phyloP scores from a whole-genome alignment of 2,797 vertebrate species.

The Acanthopagrus latus region DNA sequence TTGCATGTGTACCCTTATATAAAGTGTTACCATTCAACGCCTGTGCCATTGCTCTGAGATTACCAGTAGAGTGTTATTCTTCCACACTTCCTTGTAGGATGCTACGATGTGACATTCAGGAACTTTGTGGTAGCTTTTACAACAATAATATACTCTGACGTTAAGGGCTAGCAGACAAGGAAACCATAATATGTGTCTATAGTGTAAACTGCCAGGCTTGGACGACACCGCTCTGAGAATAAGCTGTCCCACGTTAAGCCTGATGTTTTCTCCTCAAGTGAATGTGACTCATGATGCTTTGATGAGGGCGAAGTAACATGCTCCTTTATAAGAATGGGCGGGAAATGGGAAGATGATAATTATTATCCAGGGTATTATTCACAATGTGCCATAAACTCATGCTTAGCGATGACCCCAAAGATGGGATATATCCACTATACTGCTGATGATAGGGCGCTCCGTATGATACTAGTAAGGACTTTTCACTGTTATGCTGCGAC shows the following conservation, averaged over 20 bases:
- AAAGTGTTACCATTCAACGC: background rate
- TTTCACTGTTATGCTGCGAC: conserved; percentile 48
- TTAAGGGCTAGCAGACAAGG: conserved; percentile 74
- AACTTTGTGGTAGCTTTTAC: conserved; percentile 45
- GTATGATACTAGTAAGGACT: conserved; percentile 40
- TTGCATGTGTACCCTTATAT: no score
- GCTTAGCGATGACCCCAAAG: conserved; percentile 61
- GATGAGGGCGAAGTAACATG: background rate
- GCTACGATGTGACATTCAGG: conserved; percentile 55
- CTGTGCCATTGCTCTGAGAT: conserved; percentile 45
- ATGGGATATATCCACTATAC: conserved; percentile 43
- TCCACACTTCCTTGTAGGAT: conserved; percentile 34
- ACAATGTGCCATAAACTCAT: conserved; percentile 75
- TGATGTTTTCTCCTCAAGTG: conserved; percentile 51
- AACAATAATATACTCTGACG: conserved; percentile 34
- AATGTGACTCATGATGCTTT: conserved; percentile 33
- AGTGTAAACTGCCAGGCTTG: conserved; percentile 60
- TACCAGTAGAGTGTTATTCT: conserved; percentile 31
- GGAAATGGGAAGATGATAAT: conserved; percentile 29
- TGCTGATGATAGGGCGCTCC: conserved; percentile 41
- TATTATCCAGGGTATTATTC: conserved; percentile 77
- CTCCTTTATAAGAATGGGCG: conserved; percentile 27
- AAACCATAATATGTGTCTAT: conserved; percentile 30
- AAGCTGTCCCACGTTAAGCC: conserved; percentile 21
- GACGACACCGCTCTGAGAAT: conserved; percentile 36